phyloP scores from a whole-genome alignment of 2,113 vertebrate genomes.

The Illadopsis cleaveri region DNA sequence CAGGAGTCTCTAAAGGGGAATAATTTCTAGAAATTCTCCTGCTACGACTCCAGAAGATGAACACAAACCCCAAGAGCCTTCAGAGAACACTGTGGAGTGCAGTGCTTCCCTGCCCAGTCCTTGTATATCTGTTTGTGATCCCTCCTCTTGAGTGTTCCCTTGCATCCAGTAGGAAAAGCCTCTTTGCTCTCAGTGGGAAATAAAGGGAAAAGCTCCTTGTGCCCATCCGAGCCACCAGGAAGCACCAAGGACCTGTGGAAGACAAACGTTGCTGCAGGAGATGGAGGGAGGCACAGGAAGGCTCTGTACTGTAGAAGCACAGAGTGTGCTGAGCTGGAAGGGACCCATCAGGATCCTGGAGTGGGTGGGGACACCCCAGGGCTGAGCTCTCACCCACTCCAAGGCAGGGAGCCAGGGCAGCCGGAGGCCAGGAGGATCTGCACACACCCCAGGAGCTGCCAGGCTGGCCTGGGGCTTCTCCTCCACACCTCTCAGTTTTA shows the following conservation, averaged over 20 bases:
- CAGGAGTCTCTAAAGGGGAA: neutral
- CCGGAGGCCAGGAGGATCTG: neutral
- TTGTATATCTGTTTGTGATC: fast-evolving
- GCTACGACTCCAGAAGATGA: neutral
- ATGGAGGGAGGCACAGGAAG: neutral
- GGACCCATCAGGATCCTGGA: neutral
- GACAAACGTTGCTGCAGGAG: fast-evolving
- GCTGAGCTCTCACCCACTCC: neutral
- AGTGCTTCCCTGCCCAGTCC: neutral
- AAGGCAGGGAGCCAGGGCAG: neutral
- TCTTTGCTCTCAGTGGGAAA: neutral
- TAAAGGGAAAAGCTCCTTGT: neutral
- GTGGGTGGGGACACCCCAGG: neutral
- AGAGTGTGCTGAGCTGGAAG: neutral
- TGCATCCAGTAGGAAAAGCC: neutral
- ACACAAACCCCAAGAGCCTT: neutral
- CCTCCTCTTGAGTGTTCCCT: neutral
- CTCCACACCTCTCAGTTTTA: neutral
- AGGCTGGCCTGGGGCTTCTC: neutral
- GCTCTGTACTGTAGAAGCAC: neutral
- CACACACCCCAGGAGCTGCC: neutral
- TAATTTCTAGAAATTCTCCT: neutral
- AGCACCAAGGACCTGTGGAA: neutral
- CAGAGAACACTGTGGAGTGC: neutral
- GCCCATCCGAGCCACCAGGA: fast-evolving